phyloP scores from a whole-genome alignment of 2,113 vertebrate genomes.

The Galbula dea region DNA sequence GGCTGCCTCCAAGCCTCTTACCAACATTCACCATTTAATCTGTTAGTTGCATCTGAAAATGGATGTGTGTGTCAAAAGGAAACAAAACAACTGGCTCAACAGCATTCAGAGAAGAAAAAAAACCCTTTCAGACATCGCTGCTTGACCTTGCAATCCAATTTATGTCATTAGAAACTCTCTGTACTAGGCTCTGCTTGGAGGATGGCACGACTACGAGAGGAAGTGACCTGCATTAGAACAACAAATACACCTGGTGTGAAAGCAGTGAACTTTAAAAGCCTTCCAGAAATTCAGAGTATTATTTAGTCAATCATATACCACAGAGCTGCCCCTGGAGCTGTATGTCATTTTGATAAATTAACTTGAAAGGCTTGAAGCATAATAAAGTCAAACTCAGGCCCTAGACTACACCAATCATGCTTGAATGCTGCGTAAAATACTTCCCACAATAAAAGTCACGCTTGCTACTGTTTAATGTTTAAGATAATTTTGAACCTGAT shows the following conservation, averaged over 20 bases:
- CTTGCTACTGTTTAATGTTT: constrained; percentile 52
- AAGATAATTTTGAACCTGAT: constrained; percentile 65
- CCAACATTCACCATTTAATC: neutral
- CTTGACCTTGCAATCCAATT: neutral
- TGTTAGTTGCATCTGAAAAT: neutral
- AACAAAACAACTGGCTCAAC: neutral
- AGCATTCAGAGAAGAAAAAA: neutral
- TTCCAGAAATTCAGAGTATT: constrained; percentile 44
- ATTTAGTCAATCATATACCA: constrained; percentile 77
- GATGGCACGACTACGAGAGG: neutral
- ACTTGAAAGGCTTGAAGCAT: constrained; percentile 53
- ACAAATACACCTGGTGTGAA: constrained; percentile 44
- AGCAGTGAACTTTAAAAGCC: constrained; percentile 49
- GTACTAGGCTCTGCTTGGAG: neutral
- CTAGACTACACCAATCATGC: constrained; percentile 24
- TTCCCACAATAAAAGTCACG: constrained; percentile 64
- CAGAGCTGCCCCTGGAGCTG: constrained; percentile 45
- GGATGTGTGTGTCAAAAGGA: neutral
- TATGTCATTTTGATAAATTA: constrained; percentile 71
- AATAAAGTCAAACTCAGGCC: constrained; percentile 46
- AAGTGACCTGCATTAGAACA: constrained; percentile 48
- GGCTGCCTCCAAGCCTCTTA: neutral
- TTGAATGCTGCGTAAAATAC: constrained; percentile 46
- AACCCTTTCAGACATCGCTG: neutral
- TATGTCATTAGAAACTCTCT: neutral